Conservation (phyloP, 2,113 vertebrate species). For the Epinephelus cyanopodus region DNA sequence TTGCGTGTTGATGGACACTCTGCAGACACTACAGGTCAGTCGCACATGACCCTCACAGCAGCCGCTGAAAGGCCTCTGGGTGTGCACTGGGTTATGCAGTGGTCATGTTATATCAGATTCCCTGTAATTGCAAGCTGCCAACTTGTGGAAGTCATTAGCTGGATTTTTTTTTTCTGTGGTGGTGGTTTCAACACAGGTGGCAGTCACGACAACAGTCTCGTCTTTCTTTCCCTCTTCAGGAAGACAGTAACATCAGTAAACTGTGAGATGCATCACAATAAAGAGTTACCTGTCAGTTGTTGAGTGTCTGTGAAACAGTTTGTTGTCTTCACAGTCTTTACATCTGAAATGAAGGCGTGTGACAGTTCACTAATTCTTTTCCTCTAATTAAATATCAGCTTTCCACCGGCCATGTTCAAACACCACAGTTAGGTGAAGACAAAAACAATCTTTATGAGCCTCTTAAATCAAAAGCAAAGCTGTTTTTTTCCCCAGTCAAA, state of each 20-base stretch:
- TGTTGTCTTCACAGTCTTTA: not conserved
- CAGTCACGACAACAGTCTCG: not conserved
- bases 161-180: not conserved
- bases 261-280: not conserved
- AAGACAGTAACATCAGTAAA: not conserved
- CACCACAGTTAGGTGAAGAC: not conserved
- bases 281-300: not conserved
- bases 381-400: not conserved
- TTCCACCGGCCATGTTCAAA: not conserved
- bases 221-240: not conserved
- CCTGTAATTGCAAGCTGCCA: constrained; percentile 11
- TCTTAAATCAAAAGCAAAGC: not conserved
- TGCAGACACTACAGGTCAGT: not conserved
- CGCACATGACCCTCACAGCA: not conserved
- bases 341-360: not conserved
- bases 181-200: not conserved
- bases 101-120: constrained; percentile 7
- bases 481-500: fast-evolving
- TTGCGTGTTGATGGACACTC: not conserved
- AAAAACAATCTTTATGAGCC: not conserved
- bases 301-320: no score
- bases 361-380: not conserved
- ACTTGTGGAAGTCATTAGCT: constrained; percentile 28
- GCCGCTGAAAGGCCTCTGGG: not conserved
- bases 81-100: not conserved